Conservation (phyloP, 2,113 vertebrate species). For the Parotia lawesii region DNA sequence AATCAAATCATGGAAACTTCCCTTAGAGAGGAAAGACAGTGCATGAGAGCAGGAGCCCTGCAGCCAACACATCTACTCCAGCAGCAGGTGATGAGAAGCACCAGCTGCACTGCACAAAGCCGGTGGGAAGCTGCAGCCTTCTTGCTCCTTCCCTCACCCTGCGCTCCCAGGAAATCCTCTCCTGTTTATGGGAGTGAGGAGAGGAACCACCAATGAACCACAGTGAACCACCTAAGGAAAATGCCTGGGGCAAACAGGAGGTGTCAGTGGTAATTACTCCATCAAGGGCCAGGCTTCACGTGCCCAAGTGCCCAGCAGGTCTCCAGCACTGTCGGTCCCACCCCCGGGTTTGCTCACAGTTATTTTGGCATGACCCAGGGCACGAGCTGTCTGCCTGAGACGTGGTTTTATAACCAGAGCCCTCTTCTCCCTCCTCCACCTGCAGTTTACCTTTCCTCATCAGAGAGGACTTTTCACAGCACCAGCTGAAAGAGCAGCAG, state of each 20-base stretch:
- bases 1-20: background rate
- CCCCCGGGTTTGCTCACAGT: background rate
- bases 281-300: background rate
- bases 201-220: background rate
- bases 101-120: background rate
- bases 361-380: background rate
- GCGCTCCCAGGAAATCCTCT: background rate
- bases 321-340: background rate
- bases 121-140: background rate
- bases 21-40: background rate
- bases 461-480: background rate
- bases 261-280: accelerated
- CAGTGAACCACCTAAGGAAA: background rate
- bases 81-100: background rate
- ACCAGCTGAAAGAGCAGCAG: background rate
- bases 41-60: background rate
- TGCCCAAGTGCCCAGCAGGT: background rate
- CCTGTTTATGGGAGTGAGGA: background rate
- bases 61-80: accelerated
- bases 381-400: background rate
- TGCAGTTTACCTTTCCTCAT: background rate
- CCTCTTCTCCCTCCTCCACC: background rate
- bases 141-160: background rate
- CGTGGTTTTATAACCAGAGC: background rate
- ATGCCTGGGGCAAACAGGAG: background rate